Evolutionary conservation across 2,113 vertebrate species (phyloP).

Genomic region (Ibidorhyncha struthersii): DNA sequence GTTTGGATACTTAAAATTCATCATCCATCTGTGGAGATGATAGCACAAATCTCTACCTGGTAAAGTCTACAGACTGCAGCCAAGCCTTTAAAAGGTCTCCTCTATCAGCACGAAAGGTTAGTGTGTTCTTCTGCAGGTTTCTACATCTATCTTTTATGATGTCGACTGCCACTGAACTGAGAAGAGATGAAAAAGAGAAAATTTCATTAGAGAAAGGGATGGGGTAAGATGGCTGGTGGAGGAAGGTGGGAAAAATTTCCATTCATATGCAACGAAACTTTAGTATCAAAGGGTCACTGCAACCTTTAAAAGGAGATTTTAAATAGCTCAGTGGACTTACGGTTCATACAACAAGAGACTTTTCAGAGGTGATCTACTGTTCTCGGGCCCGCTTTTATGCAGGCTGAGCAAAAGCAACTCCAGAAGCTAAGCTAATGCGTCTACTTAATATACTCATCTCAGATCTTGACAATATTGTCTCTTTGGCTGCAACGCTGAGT

Average conservation of each 20-base stretch:
- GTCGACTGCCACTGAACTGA: neutral
- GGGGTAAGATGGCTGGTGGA: neutral
- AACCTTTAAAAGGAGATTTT: slow-evolving; percentile 47
- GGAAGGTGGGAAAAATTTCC: neutral
- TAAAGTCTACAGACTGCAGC: neutral
- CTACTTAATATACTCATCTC: slow-evolving; percentile 29
- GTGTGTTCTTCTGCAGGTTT: neutral
- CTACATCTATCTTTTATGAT: slow-evolving; percentile 22
- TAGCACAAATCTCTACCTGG: neutral
- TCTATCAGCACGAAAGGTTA: slow-evolving; percentile 11
- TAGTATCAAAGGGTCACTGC: neutral
- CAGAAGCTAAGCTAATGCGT: slow-evolving; percentile 11
- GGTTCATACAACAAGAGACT: slow-evolving; percentile 21
- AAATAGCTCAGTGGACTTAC: slow-evolving; percentile 28
- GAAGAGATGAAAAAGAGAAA: neutral
- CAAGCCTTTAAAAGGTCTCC: slow-evolving; percentile 4
- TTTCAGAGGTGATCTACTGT: slow-evolving; percentile 54
- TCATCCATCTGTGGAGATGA: neutral
- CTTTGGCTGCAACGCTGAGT: neutral
- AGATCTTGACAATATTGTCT: neutral
- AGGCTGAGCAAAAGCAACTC: slow-evolving; percentile 32
- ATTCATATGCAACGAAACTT: neutral
- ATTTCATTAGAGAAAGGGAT: neutral
- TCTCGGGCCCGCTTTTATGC: slow-evolving; percentile 1
- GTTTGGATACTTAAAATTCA: neutral